Evolutionary conservation across 1,140 invertebrate genomes (phyloP).

Genomic region (Calosoma granatense): DNA sequence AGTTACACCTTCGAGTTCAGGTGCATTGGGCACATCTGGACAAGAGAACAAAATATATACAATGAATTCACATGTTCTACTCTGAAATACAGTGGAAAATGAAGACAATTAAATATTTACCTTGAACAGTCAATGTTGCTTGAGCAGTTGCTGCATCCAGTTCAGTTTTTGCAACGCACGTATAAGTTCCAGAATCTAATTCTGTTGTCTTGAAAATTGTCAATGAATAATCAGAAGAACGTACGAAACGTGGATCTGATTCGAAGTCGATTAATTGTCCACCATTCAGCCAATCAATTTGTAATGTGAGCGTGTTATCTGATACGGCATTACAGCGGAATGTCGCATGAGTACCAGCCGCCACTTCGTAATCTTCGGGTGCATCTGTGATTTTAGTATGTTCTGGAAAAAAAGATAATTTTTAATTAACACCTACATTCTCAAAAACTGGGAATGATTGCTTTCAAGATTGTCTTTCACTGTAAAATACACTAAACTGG

Average conservation of each 20-base stretch:
- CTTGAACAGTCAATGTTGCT: slow-evolving; percentile 88
- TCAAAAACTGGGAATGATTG: slow-evolving; percentile 9
- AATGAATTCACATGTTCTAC: not conserved
- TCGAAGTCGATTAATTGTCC: slow-evolving; percentile 81
- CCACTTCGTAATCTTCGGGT: slow-evolving; percentile 84
- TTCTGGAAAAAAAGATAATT: slow-evolving; percentile 39
- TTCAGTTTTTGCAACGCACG: slow-evolving; percentile 86
- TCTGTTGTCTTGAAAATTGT: slow-evolving; percentile 90
- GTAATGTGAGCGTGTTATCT: slow-evolving; percentile 66
- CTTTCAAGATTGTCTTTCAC: no score
- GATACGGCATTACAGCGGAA: slow-evolving; percentile 88
- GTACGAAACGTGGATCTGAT: slow-evolving; percentile 68
- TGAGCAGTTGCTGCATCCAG: slow-evolving; percentile 73
- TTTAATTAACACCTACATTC: slow-evolving; percentile 9
- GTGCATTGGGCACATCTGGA: slow-evolving; percentile 85
- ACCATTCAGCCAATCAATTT: slow-evolving; percentile 83
- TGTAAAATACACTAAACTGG: not conserved
- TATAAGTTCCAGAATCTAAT: slow-evolving; percentile 89
- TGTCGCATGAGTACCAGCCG: slow-evolving; percentile 78
- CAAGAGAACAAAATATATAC: slow-evolving; percentile 14
- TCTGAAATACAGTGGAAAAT: slow-evolving; percentile 30
- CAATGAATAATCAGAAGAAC: slow-evolving; percentile 81
- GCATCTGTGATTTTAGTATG: slow-evolving; percentile 74
- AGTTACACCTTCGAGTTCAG: slow-evolving; percentile 51
- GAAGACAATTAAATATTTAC: slow-evolving; percentile 32